Conservation (phyloP, 2,888 invertebrate species). For the Chrysolina oricalcia region DNA sequence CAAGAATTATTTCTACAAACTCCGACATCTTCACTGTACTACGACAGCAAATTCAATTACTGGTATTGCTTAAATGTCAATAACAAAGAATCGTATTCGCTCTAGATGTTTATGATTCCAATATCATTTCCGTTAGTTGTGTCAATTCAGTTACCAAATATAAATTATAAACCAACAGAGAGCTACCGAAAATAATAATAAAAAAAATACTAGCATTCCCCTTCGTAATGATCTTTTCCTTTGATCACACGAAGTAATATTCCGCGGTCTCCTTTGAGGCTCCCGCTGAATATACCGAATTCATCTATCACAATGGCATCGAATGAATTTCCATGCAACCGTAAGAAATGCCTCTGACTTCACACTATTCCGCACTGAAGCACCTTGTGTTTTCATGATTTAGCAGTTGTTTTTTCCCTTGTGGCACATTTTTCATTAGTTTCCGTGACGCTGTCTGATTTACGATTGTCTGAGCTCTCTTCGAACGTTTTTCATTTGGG, state of each 20-base stretch:
- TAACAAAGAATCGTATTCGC: too few relatives aligned
- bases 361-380: constrained; percentile 40
- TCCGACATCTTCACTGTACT: too few relatives aligned
- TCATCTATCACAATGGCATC: constrained; percentile 27
- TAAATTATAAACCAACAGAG: not conserved
- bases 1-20: too few relatives aligned
- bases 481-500: constrained; percentile 56
- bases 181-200: not conserved
- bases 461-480: constrained; percentile 58
- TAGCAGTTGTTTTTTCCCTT: constrained; percentile 54
- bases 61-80: too few relatives aligned
- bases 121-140: too few relatives aligned
- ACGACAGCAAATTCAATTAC: too few relatives aligned
- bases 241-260: not conserved
- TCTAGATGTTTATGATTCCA: too few relatives aligned
- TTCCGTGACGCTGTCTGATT: constrained; percentile 59
- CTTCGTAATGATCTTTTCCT: not conserved
- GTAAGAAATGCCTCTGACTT: constrained; percentile 33
- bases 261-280: constrained; percentile 1
- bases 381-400: constrained; percentile 53
- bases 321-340: constrained; percentile 32
- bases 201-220: not conserved
- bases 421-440: constrained; percentile 63
- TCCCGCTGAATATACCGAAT: constrained; percentile 20
- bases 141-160: too few relatives aligned